A percentile compares a stretch with the other conserved stretches of the same genome.
Conservation (phyloP, 2,797 vertebrate genomes). For the Sparidentex hasta region DNA sequence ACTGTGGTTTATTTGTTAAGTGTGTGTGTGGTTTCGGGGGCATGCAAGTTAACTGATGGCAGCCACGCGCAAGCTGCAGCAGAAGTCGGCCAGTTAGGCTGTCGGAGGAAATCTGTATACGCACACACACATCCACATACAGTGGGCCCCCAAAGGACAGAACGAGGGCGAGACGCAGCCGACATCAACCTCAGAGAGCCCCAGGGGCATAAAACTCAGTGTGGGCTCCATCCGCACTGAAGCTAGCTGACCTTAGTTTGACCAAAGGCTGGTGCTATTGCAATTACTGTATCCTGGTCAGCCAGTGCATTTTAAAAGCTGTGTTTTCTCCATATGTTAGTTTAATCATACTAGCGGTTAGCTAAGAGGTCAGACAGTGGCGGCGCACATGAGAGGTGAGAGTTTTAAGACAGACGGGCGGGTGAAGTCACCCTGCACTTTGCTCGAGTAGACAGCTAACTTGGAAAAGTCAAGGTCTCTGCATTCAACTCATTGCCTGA, state of each 20-base stretch:
- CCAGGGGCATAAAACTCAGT: slow-evolving; percentile 30
- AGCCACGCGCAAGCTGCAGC: slow-evolving; percentile 21
- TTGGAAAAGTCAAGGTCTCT: background rate
- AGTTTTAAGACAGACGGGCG: slow-evolving; percentile 18
- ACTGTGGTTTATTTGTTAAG: slow-evolving; percentile 41
- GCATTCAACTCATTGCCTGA: background rate
- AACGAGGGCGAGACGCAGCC: slow-evolving; percentile 13
- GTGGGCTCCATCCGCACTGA: slow-evolving; percentile 14
- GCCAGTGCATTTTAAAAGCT: background rate
- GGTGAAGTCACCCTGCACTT: slow-evolving; percentile 1
- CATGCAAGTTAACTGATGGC: slow-evolving; percentile 7
- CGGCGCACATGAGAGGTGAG: slow-evolving; percentile 19
- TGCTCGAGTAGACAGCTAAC: background rate
- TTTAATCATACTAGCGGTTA: slow-evolving; percentile 44
- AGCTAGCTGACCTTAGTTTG: slow-evolving; percentile 40
- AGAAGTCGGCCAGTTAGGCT: slow-evolving; percentile 29
- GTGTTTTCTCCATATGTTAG: slow-evolving; percentile 33
- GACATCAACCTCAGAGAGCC: slow-evolving; percentile 33
- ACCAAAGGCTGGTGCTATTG: slow-evolving; percentile 44
- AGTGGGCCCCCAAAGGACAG: slow-evolving; percentile 6
- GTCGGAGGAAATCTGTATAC: slow-evolving; percentile 19
- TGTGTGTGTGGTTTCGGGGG: slow-evolving; percentile 44
- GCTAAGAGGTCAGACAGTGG: slow-evolving; percentile 23
- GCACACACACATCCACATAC: background rate
- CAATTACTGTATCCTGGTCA: slow-evolving; percentile 30